Conservation (phyloP, 1,140 invertebrate genomes). For the Mya arenaria region DNA sequence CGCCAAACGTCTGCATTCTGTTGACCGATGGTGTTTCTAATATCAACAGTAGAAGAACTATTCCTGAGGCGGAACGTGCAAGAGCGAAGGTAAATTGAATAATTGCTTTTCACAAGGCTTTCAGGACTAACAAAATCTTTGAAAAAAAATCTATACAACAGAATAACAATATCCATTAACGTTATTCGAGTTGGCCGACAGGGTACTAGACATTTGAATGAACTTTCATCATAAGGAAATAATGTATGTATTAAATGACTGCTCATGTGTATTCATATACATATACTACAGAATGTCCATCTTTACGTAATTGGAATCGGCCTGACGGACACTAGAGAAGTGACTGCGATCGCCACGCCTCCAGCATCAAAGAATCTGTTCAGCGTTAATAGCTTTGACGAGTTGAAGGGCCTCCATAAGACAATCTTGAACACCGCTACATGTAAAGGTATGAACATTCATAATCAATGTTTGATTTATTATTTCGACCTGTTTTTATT, state of each 20-base stretch:
- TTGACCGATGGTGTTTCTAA: conserved; percentile 76
- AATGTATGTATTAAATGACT: no score
- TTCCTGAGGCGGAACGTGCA: conserved; percentile 66
- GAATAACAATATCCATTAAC: no score
- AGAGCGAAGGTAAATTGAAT: conserved; percentile 33
- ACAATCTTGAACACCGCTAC: conserved; percentile 61
- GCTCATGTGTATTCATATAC: neutral
- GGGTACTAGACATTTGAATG: no score
- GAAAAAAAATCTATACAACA: no score
- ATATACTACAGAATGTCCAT: conserved; percentile 8
- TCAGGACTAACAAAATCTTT: no score
- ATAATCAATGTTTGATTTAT: no score
- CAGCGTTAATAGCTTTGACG: conserved; percentile 65
- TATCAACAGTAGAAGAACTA: conserved; percentile 66
- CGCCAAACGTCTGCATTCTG: conserved; percentile 65
- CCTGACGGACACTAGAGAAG: conserved; percentile 57
- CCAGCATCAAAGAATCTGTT: conserved; percentile 63
- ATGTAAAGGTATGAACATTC: conserved; percentile 61
- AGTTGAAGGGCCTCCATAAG: conserved; percentile 61
- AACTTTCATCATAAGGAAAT: no score
- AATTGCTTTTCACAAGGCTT: no score
- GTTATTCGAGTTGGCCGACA: no score
- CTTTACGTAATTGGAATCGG: conserved; percentile 61
- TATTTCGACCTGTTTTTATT: no score
- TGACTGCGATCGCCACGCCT: conserved; percentile 64